These are phyloP conservation scores for Digitonthophagus gazella DNA, from an alignment of 2,888 invertebrate species.

Conservation along the genomic window DNA sequence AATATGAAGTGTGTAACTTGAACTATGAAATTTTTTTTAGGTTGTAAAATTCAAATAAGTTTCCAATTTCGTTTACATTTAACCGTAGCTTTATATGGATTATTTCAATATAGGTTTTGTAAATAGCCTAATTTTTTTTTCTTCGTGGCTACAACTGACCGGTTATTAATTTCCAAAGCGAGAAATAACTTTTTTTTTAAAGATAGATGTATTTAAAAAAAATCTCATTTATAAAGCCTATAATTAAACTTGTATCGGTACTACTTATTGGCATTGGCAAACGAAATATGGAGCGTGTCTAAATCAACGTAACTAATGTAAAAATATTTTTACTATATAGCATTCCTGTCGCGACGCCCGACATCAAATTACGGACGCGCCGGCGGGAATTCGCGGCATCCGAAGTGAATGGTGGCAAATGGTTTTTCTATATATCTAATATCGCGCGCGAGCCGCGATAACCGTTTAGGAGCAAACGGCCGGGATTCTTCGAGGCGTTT, in stretches of 20 bases:
- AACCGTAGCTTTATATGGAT: neutral
- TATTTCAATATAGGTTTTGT: neutral
- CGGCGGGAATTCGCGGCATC: neutral
- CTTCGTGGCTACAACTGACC: neutral
- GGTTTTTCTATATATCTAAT: neutral
- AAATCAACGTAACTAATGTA: neutral
- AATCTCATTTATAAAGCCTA: neutral
- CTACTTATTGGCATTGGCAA: no score
- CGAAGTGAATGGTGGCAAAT: neutral
- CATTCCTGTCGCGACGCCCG: neutral
- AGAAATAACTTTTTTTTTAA: neutral
- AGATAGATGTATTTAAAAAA: neutral
- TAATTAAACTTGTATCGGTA: neutral
- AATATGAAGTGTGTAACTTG: no score
- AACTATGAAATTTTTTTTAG: no score
- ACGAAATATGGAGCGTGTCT: neutral
- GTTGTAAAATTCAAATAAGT: no score
- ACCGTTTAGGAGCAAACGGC: neutral
- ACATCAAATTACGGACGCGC: neutral
- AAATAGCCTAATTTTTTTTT: neutral
- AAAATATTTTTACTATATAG: neutral
- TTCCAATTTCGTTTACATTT: no score
- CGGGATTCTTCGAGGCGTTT: neutral
- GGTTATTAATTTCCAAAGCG: neutral
- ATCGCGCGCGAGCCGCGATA: neutral